phyloP scores from a whole-genome alignment of 1,140 invertebrate species.

The Tetramorium simillimum region DNA sequence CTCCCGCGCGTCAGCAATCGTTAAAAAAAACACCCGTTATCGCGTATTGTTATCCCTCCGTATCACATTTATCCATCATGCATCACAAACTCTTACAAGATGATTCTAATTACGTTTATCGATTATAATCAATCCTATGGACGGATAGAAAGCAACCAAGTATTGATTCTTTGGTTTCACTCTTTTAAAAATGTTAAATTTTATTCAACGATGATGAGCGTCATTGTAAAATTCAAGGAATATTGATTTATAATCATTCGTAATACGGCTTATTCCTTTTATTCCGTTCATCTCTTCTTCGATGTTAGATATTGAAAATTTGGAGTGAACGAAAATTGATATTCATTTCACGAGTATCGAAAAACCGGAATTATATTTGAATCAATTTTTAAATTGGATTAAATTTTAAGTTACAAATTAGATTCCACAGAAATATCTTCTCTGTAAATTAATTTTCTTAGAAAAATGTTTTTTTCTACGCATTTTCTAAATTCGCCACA shows the following conservation, averaged over 20 bases:
- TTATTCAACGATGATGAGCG: not conserved
- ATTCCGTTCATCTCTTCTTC: not conserved
- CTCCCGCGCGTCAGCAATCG: not conserved
- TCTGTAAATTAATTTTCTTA: not conserved
- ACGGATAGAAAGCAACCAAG: not conserved
- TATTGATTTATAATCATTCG: not conserved
- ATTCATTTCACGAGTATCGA: not conserved
- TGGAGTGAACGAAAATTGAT: not conserved
- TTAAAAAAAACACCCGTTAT: slow-evolving; percentile 26
- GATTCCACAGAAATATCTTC: not conserved
- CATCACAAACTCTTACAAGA: not conserved
- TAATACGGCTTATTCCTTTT: not conserved
- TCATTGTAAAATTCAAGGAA: not conserved
- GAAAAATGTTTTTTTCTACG: not conserved
- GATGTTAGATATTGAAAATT: not conserved
- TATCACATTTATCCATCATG: not conserved
- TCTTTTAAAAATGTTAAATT: not conserved
- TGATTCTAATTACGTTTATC: not conserved
- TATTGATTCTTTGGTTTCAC: not conserved
- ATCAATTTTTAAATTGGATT: not conserved
- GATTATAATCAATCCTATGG: not conserved
- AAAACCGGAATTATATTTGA: not conserved
- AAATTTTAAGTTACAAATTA: not conserved
- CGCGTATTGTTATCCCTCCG: slow-evolving; percentile 10
- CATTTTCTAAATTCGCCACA: not conserved